Conservation (phyloP, 2,888 invertebrate species). For the Leptinotarsa rubiginosa region DNA sequence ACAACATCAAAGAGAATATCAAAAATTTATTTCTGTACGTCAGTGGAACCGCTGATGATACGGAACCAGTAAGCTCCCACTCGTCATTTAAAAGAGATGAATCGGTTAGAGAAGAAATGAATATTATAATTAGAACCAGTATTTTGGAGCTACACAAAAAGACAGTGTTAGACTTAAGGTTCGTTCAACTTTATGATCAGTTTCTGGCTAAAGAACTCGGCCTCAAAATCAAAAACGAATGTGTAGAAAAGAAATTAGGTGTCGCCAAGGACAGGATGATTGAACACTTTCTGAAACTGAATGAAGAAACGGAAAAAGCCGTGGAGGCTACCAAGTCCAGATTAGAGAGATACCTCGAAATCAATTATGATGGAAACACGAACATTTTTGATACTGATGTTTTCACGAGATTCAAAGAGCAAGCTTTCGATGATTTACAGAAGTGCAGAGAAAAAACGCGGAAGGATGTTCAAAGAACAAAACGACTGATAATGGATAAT, state of each 20-base stretch:
- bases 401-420: background rate
- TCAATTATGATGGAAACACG: background rate
- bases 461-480: slow-evolving; percentile 12
- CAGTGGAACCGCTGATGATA: too few relatives aligned
- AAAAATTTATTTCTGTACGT: background rate
- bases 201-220: slow-evolving; percentile 8
- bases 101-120: background rate
- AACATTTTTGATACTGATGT: background rate
- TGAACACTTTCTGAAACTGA: slow-evolving; percentile 10
- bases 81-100: background rate
- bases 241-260: background rate
- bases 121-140: background rate
- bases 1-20: background rate
- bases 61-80: background rate
- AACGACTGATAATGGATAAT: slow-evolving; percentile 18
- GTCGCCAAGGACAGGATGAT: background rate
- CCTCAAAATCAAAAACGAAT: background rate
- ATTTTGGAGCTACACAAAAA: slow-evolving; percentile 17
- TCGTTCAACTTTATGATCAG: slow-evolving; percentile 21
- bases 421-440: slow-evolving; percentile 9
- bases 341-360: background rate
- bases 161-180: slow-evolving; percentile 11
- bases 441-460: background rate
- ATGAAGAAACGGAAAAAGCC: slow-evolving; percentile 8
- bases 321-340: background rate